A percentile compares a stretch with the other conserved stretches of the same genome.
phyloP scores from a whole-genome alignment of 2,888 invertebrate genomes.

The Poecilus cupreus region DNA sequence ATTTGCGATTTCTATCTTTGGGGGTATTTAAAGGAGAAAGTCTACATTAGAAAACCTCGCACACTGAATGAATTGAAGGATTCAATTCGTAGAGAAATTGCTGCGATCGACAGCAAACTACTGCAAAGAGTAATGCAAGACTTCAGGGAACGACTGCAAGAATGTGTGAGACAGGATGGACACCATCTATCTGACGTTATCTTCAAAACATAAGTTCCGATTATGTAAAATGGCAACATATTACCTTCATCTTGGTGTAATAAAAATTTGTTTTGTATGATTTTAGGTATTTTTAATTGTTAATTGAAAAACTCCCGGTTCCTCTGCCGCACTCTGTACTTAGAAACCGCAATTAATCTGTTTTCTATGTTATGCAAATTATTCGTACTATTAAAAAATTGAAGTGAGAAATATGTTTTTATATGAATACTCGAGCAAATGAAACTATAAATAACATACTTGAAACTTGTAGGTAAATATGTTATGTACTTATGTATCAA shows the following conservation, averaged over 20 bases:
- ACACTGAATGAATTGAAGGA: conserved; percentile 10
- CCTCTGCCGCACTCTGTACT: not conserved
- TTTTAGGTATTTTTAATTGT: not conserved
- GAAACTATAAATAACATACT: too few species aligned
- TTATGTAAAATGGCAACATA: not conserved
- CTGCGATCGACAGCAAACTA: conserved; percentile 45
- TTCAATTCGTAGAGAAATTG: not conserved
- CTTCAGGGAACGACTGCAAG: conserved; percentile 59
- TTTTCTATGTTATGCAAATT: too few species aligned
- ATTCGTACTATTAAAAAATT: too few species aligned
- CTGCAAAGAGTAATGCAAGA: conserved; percentile 60
- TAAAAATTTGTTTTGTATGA: not conserved
- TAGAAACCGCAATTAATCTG: too few species aligned
- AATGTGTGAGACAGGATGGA: conserved; percentile 54
- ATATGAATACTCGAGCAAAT: too few species aligned
- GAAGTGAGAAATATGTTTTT: too few species aligned
- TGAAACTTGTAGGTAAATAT: too few species aligned
- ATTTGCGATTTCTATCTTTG: not conserved
- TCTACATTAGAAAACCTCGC: conserved; percentile 47
- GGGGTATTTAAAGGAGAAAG: conserved; percentile 29
- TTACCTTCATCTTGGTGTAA: not conserved
- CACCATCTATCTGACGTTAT: conserved; percentile 59
- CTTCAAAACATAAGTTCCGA: conserved; percentile 3
- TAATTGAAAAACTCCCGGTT: not conserved
- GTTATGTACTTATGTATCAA: too few species aligned